A percentile compares a stretch with the other conserved stretches of the same genome.
Evolutionary conservation across 1,140 invertebrate species (phyloP).

Genomic region (Stratiolaelaps scimitus): DNA sequence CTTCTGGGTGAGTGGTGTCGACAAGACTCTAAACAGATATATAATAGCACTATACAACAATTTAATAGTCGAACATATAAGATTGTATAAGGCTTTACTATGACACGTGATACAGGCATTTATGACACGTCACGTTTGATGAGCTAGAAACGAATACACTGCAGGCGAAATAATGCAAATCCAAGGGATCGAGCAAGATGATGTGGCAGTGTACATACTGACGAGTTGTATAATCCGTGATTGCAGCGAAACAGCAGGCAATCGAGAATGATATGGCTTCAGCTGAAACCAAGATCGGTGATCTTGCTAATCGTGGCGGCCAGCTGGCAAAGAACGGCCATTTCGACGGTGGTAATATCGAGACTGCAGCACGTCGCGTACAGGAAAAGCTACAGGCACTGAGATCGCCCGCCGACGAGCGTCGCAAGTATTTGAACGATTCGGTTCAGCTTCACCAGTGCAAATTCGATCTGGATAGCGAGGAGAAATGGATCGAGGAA

Average conservation of each 20-base stretch:
- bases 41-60: constrained; percentile 28
- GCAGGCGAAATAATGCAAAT: no score
- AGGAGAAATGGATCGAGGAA: constrained; percentile 90
- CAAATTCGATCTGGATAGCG: constrained; percentile 78
- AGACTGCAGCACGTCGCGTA: constrained; percentile 60
- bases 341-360: constrained; percentile 76
- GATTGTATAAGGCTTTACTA: no score
- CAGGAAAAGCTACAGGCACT: constrained; percentile 49
- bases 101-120: no score
- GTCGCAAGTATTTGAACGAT: constrained; percentile 69
- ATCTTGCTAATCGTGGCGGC: constrained; percentile 61
- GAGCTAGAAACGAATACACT: no score
- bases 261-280: constrained; percentile 64
- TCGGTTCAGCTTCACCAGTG: constrained; percentile 81
- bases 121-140: no score
- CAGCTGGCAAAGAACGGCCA: constrained; percentile 83
- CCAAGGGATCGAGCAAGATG: no score
- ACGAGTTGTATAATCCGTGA: no score
- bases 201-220: no score
- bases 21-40: constrained; percentile 43
- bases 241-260: constrained; percentile 42
- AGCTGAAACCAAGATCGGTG: constrained; percentile 60
- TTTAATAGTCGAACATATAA: constrained; percentile 4
- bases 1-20: constrained; percentile 72
- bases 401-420: constrained; percentile 44